These are phyloP conservation scores for Chirona hameri DNA, from an alignment of 2,888 invertebrate species.

Conservation along the genomic window DNA sequence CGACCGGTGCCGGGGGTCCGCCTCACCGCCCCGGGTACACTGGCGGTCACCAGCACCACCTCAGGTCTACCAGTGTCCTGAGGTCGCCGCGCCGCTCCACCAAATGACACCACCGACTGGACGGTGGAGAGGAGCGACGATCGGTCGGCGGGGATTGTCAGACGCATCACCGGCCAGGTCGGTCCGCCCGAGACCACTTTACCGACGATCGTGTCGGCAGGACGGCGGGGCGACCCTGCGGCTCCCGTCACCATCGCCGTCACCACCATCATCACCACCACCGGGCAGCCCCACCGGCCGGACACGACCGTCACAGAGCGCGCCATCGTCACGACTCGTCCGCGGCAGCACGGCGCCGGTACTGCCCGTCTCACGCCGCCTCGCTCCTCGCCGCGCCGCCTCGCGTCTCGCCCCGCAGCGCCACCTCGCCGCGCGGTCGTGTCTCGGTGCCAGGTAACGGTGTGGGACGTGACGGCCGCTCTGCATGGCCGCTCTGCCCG, in stretches of 20 bases:
- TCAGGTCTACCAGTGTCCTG: neutral
- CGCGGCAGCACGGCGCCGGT: no score
- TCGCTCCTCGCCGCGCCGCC: no score
- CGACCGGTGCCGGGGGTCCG: neutral
- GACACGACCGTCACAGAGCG: no score
- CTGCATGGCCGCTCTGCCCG: no score
- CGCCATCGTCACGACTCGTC: no score
- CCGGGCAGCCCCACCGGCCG: no score
- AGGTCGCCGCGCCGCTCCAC: neutral
- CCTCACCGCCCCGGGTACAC: neutral
- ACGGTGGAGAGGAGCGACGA: slow-evolving; percentile 1
- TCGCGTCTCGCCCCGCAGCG: no score
- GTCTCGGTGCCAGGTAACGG: no score
- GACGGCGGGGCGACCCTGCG: neutral
- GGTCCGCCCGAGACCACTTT: neutral
- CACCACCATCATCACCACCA: no score
- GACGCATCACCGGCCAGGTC: neutral
- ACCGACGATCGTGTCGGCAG: neutral
- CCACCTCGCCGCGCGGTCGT: no score
- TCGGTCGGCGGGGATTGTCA: neutral
- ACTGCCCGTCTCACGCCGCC: no score
- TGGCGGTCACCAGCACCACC: slow-evolving; percentile 22
- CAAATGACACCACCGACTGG: neutral
- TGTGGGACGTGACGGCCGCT: no score
- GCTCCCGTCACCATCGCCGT: neutral